These are phyloP conservation scores for Tridacna crocea DNA, from an alignment of 2,888 invertebrate species.

Conservation along the genomic window DNA sequence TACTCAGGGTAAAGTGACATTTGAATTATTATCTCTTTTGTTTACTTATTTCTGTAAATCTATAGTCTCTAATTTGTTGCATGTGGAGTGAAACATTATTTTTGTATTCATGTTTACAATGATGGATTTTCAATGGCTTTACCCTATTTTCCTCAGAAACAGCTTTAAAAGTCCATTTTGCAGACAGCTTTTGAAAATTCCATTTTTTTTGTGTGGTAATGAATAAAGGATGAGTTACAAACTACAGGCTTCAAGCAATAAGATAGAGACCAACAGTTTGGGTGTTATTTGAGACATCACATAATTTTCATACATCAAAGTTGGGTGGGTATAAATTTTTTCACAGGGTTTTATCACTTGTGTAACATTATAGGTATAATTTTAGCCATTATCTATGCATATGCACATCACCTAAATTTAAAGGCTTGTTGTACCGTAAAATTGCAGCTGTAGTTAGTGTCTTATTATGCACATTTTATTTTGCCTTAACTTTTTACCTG, in stretches of 20 bases:
- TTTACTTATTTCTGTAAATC: neutral
- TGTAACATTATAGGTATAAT: conserved; percentile 16
- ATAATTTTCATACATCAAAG: conserved; percentile 20
- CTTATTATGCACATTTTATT: too few species aligned
- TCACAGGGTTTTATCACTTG: conserved; percentile 15
- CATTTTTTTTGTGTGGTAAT: too few species aligned
- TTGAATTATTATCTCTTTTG: neutral
- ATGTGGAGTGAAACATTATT: neutral
- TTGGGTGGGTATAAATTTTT: neutral
- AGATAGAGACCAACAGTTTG: too few species aligned
- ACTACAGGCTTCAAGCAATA: too few species aligned
- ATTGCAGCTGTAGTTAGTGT: conserved; percentile 4
- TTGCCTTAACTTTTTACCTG: too few species aligned
- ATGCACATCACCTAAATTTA: conserved; percentile 14
- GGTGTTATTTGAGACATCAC: conserved; percentile 5
- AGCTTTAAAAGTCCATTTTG: too few species aligned
- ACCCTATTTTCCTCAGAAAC: too few species aligned
- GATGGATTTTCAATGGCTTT: too few species aligned
- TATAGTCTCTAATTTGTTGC: neutral
- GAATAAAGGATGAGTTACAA: too few species aligned
- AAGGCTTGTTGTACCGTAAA: conserved; percentile 9
- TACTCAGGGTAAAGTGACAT: conserved; percentile 15
- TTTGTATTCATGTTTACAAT: too few species aligned
- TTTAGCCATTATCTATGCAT: conserved; percentile 23
- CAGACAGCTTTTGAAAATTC: too few species aligned